Evolutionary conservation across 2,797 vertebrate species (phyloP), one percentile per base, ranked within the genome.

Genomic region (Melanotaenia maccullochi): DNA sequence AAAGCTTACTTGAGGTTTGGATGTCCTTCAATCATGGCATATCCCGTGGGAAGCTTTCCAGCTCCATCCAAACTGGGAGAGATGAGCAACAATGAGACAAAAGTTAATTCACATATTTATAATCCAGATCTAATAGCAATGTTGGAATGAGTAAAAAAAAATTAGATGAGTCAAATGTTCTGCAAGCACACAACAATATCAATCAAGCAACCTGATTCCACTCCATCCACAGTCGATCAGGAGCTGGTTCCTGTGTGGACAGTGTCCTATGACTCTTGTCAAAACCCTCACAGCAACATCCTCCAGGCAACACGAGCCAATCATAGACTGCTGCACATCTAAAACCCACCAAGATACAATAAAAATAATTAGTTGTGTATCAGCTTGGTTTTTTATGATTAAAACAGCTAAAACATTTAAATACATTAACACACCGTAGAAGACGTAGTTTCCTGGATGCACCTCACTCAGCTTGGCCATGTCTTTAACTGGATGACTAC

Each of bases 371-470:
- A 22, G 0, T 32, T 6, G 1, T 33, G 4, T 16, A 9, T 49
- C 18, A 9, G 20, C 16, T 57, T 60, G 20, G 20, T 16, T 56
- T 47, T 49, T 25, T 0, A n/a, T 20, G 16, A 22, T 13, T 1
- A 38, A 47, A 55, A 16, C 44, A 68, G 25, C 5, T 35, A 9
- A 51, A 47, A 2, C 3, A 14, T 42, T 20, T 24, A 42, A 18
- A 42, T 24, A 36, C 20, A 36, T 25, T 13, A 30, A 69, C 52
- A 7, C 64, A 93, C 96, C 96, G 0, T 95, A 97, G 87, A 96
- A 96, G 14, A 92, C 65, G 9, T 95, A 96, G 85, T 96, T 97
- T 75, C 96, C 96, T 7, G 96, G 96, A 81, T 97, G 96, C 65
- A 97, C 89, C 87, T 97, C 95, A 12, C 91, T 95, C 65, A 97